Evolutionary conservation across 2,797 vertebrate genomes (phyloP).

Genomic region (Parauchenoglanis ngamensis): DNA sequence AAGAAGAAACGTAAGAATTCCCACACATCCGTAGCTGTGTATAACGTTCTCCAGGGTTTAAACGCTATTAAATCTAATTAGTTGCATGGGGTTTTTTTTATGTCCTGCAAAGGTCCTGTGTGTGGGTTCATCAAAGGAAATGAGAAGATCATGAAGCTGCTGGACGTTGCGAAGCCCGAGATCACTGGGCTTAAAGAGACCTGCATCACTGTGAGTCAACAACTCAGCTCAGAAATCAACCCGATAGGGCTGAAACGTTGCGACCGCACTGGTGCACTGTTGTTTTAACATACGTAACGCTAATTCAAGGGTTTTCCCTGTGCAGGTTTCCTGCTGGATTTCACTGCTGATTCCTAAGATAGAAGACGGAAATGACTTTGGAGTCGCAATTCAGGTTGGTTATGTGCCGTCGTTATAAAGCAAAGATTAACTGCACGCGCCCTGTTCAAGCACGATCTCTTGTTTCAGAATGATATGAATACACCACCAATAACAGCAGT

Average conservation of each 20-base stretch:
- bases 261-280: not conserved
- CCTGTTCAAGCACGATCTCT: not conserved
- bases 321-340: constrained; percentile 81
- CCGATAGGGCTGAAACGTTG: not conserved
- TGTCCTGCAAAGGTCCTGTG: constrained; percentile 75
- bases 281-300: not conserved
- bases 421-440: not conserved
- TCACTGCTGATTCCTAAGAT: constrained; percentile 88
- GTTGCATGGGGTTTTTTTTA: not conserved
- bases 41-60: not conserved
- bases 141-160: constrained; percentile 74
- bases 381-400: constrained; percentile 88
- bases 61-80: not conserved
- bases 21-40: not conserved
- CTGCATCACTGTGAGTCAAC: constrained; percentile 76
- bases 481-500: not conserved
- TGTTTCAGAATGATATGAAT: not conserved
- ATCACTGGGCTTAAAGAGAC: constrained; percentile 83
- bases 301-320: not conserved
- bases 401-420: not conserved
- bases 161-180: constrained; percentile 83
- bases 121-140: constrained; percentile 87
- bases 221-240: not conserved
- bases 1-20: constrained; percentile 75
- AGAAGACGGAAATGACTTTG: constrained; percentile 92